A percentile compares a stretch with the other conserved stretches of the same genome.
Evolutionary conservation across 2,797 vertebrate genomes (phyloP).

Genomic region (Rhodeus uyekii): DNA sequence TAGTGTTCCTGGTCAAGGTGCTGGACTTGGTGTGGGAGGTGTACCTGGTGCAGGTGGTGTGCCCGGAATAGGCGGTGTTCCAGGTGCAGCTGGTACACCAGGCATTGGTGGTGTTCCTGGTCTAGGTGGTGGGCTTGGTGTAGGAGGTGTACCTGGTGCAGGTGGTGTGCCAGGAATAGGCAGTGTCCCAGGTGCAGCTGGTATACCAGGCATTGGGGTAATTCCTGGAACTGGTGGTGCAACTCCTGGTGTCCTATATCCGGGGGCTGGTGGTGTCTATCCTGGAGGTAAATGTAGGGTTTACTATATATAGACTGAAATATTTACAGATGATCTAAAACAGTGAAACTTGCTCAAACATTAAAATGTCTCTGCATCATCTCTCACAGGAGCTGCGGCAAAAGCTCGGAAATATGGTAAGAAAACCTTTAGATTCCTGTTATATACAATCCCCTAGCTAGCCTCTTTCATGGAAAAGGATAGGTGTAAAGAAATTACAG

Average conservation of each 20-base stretch:
- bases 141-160: slow-evolving; percentile 27
- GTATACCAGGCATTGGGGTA: slow-evolving; percentile 53
- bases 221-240: slow-evolving; percentile 54
- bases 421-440: slow-evolving; percentile 5
- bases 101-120: slow-evolving; percentile 36
- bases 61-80: slow-evolving; percentile 13
- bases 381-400: slow-evolving; percentile 45
- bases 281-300: slow-evolving; percentile 47
- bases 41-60: slow-evolving; percentile 32
- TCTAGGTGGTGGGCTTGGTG: slow-evolving; percentile 22
- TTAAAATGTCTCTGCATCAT: background rate
- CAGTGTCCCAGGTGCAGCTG: slow-evolving; percentile 40
- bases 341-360: background rate
- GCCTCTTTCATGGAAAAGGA: background rate
- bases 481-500: background rate
- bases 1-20: slow-evolving; percentile 35
- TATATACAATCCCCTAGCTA: background rate
- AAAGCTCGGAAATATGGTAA: slow-evolving; percentile 59
- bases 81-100: slow-evolving; percentile 45
- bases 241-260: slow-evolving; percentile 51
- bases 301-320: background rate
- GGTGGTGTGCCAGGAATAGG: slow-evolving; percentile 24
- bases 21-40: slow-evolving; percentile 17
- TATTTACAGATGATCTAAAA: background rate
- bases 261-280: slow-evolving; percentile 53